Percentiles rank a stretch among this genome's conserved stretches.
phyloP scores from a whole-genome alignment of 1,140 invertebrate species.

The Anastrepha obliqua region DNA sequence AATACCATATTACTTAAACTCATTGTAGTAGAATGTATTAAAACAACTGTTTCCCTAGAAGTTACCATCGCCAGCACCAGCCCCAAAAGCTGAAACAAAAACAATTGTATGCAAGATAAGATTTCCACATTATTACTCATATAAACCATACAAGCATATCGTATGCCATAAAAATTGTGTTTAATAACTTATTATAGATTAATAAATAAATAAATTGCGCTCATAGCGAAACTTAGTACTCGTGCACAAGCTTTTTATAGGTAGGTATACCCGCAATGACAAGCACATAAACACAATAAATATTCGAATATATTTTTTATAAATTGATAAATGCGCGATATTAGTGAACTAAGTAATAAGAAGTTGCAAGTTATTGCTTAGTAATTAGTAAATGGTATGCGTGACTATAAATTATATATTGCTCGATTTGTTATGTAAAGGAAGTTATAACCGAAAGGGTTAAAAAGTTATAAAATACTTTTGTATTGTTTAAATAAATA shows the following conservation, averaged over 20 bases:
- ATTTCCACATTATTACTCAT: not conserved
- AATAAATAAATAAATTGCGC: constrained; percentile 33
- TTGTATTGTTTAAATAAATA: too few species aligned
- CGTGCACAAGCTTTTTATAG: not conserved
- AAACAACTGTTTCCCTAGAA: not conserved
- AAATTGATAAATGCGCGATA: constrained; percentile 29
- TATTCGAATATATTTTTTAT: constrained; percentile 35
- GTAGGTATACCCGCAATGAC: not conserved
- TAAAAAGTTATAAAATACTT: too few species aligned
- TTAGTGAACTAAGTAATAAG: constrained; percentile 16
- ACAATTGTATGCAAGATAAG: constrained; percentile 18
- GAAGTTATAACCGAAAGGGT: too few species aligned
- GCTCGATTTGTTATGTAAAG: too few species aligned
- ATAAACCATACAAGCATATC: not conserved
- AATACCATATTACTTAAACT: constrained; percentile 20
- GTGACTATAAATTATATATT: not conserved
- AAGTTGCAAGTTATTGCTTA: constrained; percentile 26
- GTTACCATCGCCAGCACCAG: not conserved
- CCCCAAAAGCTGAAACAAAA: not conserved
- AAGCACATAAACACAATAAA: not conserved
- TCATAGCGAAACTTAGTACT: too few species aligned
- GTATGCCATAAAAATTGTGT: constrained; percentile 4
- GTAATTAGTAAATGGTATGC: constrained; percentile 1
- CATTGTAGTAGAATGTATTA: constrained; percentile 23
- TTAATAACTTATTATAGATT: constrained; percentile 43